phyloP scores from a whole-genome alignment of 2,888 invertebrate species.

The Tachina grossa region DNA sequence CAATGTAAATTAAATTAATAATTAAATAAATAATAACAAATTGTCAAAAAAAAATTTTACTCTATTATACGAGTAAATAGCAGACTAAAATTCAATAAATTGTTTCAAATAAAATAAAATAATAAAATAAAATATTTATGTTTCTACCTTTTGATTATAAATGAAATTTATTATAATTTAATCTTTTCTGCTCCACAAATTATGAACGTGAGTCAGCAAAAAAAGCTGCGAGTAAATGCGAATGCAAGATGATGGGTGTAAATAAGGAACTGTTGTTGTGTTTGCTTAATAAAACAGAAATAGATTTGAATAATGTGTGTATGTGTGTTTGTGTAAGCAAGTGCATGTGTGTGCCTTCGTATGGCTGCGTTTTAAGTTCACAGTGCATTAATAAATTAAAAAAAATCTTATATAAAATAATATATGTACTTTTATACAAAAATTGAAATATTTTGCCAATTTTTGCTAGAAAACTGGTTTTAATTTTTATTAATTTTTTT shows the following conservation, averaged over 20 bases:
- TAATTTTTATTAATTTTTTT: too few species aligned
- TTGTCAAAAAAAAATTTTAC: background rate
- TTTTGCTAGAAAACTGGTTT: too few species aligned
- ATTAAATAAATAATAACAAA: background rate
- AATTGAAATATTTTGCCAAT: too few species aligned
- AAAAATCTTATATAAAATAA: background rate
- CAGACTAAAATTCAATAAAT: constrained; percentile 23
- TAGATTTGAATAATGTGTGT: constrained; percentile 12
- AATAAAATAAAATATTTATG: background rate
- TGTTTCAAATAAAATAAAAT: background rate
- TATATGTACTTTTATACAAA: too few species aligned
- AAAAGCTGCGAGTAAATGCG: background rate
- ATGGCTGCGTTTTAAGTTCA: background rate
- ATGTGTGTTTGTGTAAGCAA: background rate
- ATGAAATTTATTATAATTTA: constrained; percentile 10
- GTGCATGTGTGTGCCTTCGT: background rate
- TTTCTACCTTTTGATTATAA: background rate
- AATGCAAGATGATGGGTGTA: background rate
- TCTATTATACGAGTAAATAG: constrained; percentile 10
- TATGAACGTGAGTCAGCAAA: constrained; percentile 10
- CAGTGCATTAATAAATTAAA: constrained; percentile 4
- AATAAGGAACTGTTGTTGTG: constrained; percentile 1
- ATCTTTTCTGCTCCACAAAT: constrained; percentile 22
- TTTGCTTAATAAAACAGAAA: constrained; percentile 44
- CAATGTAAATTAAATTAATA: too few species aligned